phyloP scores from a whole-genome alignment of 2,888 invertebrate genomes.

The Latheticus oryzae region DNA sequence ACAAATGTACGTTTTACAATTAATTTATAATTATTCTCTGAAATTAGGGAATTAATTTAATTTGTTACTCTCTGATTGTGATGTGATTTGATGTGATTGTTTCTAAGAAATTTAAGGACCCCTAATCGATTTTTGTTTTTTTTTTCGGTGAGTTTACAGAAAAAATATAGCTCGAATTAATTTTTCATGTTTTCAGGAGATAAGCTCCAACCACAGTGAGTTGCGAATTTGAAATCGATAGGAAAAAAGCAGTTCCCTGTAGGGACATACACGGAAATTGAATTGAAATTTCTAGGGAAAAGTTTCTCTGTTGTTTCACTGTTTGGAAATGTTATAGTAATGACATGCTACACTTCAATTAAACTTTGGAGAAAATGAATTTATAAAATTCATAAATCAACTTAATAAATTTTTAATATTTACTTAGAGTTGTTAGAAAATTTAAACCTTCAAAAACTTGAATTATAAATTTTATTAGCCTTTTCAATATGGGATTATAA shows the following conservation, averaged over 20 bases:
- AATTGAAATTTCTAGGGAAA: conserved; percentile 49
- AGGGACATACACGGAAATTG: conserved; percentile 50
- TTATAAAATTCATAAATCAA: conserved; percentile 23
- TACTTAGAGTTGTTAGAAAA: conserved; percentile 8
- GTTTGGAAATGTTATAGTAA: conserved; percentile 15
- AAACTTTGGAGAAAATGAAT: conserved; percentile 21
- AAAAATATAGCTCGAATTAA: conserved; percentile 17
- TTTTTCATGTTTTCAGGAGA: conserved; percentile 34
- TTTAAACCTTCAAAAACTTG: conserved; percentile 12
- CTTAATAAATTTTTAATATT: conserved; percentile 25
- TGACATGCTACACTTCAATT: conserved; percentile 25
- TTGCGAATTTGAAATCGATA: conserved; percentile 39
- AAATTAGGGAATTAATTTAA: no score
- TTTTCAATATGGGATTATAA: conserved; percentile 19
- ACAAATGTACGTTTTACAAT: no score
- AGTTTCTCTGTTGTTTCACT: conserved; percentile 37
- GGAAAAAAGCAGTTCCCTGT: conserved; percentile 39
- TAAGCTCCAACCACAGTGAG: conserved; percentile 32
- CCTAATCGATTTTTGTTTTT: conserved; percentile 24
- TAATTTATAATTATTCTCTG: no score
- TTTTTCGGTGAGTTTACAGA: background rate
- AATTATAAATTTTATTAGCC: conserved; percentile 29
- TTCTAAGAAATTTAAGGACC: no score
- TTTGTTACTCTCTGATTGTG: no score
- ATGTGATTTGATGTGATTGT: no score